Evolutionary conservation across 2,797 vertebrate species (phyloP).

Genomic region (Sebastes cheni): DNA sequence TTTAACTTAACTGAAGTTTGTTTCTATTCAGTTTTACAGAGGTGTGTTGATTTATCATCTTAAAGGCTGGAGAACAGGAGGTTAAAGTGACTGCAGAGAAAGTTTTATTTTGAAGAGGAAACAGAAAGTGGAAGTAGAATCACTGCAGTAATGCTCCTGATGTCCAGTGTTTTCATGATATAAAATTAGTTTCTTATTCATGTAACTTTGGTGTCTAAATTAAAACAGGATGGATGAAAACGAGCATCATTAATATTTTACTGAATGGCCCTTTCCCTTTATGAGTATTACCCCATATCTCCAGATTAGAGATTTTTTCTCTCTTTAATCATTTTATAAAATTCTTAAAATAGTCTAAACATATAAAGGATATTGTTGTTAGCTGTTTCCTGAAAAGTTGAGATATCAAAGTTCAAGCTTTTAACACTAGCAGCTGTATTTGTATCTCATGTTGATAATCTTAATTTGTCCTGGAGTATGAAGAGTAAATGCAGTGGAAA

Average conservation of each 20-base stretch:
- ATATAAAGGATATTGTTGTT: background rate
- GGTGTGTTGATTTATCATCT: background rate
- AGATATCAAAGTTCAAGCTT: too few species aligned
- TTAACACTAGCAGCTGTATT: too few species aligned
- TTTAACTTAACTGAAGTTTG: background rate
- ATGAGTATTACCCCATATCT: too few species aligned
- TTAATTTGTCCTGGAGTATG: background rate
- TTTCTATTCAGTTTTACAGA: background rate
- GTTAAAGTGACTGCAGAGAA: background rate
- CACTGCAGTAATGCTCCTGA: background rate
- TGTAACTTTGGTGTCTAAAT: background rate
- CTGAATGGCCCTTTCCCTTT: background rate
- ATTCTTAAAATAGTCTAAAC: too few species aligned
- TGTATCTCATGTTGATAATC: background rate
- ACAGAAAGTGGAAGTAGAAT: background rate
- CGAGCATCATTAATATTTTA: background rate
- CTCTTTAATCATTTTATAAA: background rate
- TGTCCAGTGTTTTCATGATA: background rate
- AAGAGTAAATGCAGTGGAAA: background rate
- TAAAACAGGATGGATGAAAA: too few species aligned
- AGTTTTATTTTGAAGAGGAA: conserved; percentile 31
- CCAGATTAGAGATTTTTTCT: background rate
- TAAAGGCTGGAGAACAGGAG: background rate
- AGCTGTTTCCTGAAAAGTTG: background rate
- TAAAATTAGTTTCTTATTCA: background rate